Evolutionary conservation across 2,113 vertebrate genomes (phyloP).

Genomic region (Patagioenas fasciata): DNA sequence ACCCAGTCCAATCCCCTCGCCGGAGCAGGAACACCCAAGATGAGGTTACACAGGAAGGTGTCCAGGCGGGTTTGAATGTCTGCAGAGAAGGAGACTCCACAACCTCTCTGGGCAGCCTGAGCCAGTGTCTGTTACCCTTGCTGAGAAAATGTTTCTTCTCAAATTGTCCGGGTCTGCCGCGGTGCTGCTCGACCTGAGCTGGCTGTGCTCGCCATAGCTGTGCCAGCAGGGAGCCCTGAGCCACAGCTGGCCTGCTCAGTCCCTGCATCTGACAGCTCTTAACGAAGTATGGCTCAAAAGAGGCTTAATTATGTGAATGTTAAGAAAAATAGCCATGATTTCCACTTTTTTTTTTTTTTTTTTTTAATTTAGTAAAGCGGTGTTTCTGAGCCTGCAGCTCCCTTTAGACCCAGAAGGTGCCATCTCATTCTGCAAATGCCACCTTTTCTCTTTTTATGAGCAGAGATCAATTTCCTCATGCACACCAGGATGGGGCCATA

Average conservation of each 20-base stretch:
- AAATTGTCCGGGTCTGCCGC: too few species aligned
- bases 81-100: too few species aligned
- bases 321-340: not conserved
- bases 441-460: not conserved
- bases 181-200: rapidly evolving
- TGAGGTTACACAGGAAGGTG: too few species aligned
- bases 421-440: not conserved
- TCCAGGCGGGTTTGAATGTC: too few species aligned
- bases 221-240: not conserved
- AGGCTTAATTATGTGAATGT: not conserved
- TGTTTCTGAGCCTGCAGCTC: not conserved
- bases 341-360: not conserved
- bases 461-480: not conserved
- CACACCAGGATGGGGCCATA: rapidly evolving
- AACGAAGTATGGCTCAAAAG: not conserved
- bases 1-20: too few species aligned
- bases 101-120: too few species aligned
- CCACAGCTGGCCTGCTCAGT: rapidly evolving
- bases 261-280: not conserved
- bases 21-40: too few species aligned
- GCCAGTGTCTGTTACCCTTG: too few species aligned
- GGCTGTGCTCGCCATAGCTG: not conserved
- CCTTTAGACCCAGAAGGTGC: not conserved
- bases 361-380: not conserved
- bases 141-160: too few species aligned